A percentile compares a stretch with the other conserved stretches of the same genome.
Evolutionary conservation across 2,113 vertebrate species (phyloP).

Genomic region (Gallinago undulata): DNA sequence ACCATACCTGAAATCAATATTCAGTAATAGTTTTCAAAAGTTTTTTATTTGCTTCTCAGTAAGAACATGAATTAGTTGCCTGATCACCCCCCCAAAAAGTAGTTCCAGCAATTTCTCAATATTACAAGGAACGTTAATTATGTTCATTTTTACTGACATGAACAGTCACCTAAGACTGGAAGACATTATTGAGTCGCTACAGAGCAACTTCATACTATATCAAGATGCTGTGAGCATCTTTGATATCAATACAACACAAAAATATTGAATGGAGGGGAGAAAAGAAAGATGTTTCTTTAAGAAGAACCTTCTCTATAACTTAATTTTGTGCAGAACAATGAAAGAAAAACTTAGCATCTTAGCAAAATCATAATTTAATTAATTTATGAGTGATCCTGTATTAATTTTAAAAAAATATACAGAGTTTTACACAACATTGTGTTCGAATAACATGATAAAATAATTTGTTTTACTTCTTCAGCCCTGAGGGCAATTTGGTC

Average conservation of each 20-base stretch:
- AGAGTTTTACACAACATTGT: neutral
- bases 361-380: neutral
- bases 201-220: neutral
- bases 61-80: neutral
- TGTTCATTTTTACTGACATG: neutral
- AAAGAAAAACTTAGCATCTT: neutral
- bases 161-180: neutral
- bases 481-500: neutral
- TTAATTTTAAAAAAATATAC: neutral
- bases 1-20: neutral
- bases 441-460: neutral
- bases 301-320: neutral
- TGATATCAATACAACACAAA: neutral
- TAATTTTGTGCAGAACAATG: neutral
- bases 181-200: neutral
- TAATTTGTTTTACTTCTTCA: neutral
- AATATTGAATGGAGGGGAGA: accelerated
- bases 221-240: neutral
- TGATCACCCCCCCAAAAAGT: neutral
- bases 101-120: neutral
- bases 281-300: neutral
- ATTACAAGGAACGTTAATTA: neutral
- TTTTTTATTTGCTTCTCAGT: neutral
- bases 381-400: neutral
- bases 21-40: neutral